Percentiles rank a stretch among this genome's conserved stretches.
These are phyloP conservation scores for Gerris lacustris DNA, from an alignment of 2,888 invertebrate genomes.

Conservation along the genomic window DNA sequence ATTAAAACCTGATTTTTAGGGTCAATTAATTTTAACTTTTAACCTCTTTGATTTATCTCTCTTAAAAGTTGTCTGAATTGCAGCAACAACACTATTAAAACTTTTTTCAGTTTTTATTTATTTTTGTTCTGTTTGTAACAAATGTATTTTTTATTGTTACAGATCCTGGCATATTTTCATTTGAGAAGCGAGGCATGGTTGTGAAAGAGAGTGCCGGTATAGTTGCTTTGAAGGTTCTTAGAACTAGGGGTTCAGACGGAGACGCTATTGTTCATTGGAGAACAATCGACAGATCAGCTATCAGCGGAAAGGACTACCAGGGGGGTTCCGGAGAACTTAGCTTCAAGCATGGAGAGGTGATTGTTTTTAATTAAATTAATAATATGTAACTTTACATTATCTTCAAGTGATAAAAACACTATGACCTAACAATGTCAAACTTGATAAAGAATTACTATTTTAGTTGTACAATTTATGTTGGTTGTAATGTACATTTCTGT, in stretches of 20 bases:
- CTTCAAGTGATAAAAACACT: neutral
- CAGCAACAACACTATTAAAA: no score
- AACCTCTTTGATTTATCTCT: no score
- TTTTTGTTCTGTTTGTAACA: no score
- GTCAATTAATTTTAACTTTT: no score
- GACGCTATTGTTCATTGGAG: slow-evolving; percentile 41
- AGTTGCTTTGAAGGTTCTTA: slow-evolving; percentile 39
- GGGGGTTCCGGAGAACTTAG: slow-evolving; percentile 41
- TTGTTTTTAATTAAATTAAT: neutral
- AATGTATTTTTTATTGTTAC: slow-evolving; percentile 19
- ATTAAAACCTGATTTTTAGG: no score
- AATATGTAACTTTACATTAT: neutral
- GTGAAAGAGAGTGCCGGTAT: slow-evolving; percentile 44
- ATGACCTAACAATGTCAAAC: no score
- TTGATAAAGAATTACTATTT: no score
- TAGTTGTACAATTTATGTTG: no score
- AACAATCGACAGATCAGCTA: slow-evolving; percentile 46
- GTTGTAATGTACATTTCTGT: no score
- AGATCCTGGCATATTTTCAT: slow-evolving; percentile 46
- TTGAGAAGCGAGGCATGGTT: slow-evolving; percentile 43
- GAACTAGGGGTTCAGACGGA: slow-evolving; percentile 45
- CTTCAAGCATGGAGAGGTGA: slow-evolving; percentile 40
- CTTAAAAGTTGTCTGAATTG: no score
- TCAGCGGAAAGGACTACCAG: slow-evolving; percentile 42
- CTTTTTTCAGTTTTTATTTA: no score